Conservation (phyloP, 2,888 invertebrate genomes). For the Diplolepis rosae region DNA sequence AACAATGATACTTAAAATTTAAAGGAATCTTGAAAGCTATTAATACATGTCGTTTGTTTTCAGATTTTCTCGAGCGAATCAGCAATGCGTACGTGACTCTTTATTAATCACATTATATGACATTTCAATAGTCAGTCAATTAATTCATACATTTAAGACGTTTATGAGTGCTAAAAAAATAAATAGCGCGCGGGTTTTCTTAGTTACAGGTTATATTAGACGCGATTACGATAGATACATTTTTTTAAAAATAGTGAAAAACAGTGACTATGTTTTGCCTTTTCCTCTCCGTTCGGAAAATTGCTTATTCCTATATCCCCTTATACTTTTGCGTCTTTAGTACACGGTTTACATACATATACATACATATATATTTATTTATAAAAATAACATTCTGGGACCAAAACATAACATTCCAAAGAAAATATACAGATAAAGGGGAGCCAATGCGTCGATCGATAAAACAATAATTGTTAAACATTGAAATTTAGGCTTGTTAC, state of each 20-base stretch:
- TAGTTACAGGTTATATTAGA: constrained; percentile 63
- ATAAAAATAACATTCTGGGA: constrained; percentile 71
- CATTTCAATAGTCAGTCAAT: constrained; percentile 23
- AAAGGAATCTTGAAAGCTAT: neutral
- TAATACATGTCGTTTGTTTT: neutral
- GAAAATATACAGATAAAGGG: constrained; percentile 55
- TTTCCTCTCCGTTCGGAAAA: constrained; percentile 66
- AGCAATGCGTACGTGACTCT: constrained; percentile 28
- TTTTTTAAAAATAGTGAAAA: constrained; percentile 69
- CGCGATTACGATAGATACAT: constrained; percentile 60
- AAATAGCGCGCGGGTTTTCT: constrained; percentile 67
- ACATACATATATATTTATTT: constrained; percentile 67
- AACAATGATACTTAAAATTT: neutral
- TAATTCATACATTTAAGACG: constrained; percentile 46
- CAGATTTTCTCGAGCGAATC: constrained; percentile 15
- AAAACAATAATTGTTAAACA: neutral
- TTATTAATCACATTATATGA: constrained; percentile 51
- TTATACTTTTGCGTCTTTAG: constrained; percentile 44
- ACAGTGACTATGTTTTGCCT: constrained; percentile 71
- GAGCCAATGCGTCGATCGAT: neutral
- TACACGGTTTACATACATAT: constrained; percentile 62
- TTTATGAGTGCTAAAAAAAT: constrained; percentile 65
- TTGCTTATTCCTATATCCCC: constrained; percentile 58
- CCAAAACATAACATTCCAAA: constrained; percentile 64
- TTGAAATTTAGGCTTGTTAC: neutral